Evolutionary conservation across 2,113 vertebrate species (phyloP), one percentile per base, ranked within the genome.

Genomic region (Uria aalge): DNA sequence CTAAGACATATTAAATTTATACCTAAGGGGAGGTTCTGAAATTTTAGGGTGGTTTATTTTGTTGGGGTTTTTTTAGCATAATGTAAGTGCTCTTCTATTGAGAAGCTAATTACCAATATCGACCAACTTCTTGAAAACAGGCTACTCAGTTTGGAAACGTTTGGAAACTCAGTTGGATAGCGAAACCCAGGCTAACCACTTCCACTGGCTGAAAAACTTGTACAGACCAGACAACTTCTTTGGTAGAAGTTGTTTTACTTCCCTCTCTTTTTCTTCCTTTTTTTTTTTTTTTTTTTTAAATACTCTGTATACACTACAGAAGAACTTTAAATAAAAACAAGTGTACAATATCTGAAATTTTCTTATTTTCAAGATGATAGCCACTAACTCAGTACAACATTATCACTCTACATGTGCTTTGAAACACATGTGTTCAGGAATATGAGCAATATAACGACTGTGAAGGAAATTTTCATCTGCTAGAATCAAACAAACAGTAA

Each of bases 331-430:
- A 62, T 32, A 55, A 73, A 76, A 76, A 12, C 4, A 40, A 22
- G 24, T 10, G 17, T 24, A 59, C 16, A 69, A 50, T 59, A 63
- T n/a, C 34, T 45, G 16, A 15, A 69, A 77, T 47, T 59, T 50
- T 55, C 41, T 52, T 43, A 16, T 41, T 80, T 89, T 87, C n/a
- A 94, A 75, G 71, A 72, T 6, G 6, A 73, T 8, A 32, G 41
- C 10, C 45, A 47, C 24, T 64, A 72, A 53, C 4, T 68, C 17
- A 40, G 40, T 11, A 38, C 12, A 72, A 43, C 81, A 30, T 40
- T 24, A 90, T 20, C 57, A 22, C 24, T 68, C 23, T 18, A 60
- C 24, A 27, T 0, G 0, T 30, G 53, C 15, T 55, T 11, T 8
- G 30, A 38, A 88, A 53, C 15, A 29, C 0, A n/a, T 20, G 12